Conservation (phyloP, 2,888 invertebrate genomes). For the Cephus sareptanus region DNA sequence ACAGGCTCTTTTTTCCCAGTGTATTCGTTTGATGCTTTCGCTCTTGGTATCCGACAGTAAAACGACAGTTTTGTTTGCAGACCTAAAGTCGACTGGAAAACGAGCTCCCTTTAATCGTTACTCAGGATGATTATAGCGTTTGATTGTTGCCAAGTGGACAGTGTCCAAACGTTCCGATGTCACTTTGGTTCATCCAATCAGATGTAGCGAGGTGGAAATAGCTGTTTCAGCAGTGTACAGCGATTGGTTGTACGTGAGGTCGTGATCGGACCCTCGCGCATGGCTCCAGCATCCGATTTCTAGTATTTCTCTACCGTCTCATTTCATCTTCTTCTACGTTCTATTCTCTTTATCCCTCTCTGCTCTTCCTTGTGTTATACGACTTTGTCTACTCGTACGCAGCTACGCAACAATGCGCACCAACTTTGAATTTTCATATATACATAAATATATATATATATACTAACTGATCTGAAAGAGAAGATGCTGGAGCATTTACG, state of each 20-base stretch:
- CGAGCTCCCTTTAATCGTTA: constrained; percentile 30
- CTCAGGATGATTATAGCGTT: constrained; percentile 37
- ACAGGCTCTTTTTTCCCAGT: background rate
- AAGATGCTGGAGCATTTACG: constrained; percentile 24
- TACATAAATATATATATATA: constrained; percentile 18
- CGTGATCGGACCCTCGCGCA: constrained; percentile 7
- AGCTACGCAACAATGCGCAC: constrained; percentile 7
- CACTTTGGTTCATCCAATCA: constrained; percentile 49
- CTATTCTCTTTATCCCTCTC: constrained; percentile 6
- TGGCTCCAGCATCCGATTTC: background rate
- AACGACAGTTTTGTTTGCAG: background rate
- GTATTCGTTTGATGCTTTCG: background rate
- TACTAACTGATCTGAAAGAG: constrained; percentile 16
- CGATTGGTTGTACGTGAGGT: constrained; percentile 39
- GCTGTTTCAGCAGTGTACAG: constrained; percentile 46
- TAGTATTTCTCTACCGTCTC: background rate
- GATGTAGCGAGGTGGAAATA: constrained; percentile 45
- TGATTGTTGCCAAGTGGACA: constrained; percentile 48
- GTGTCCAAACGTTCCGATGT: constrained; percentile 45
- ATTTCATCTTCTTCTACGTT: constrained; percentile 5
- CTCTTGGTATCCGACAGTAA: background rate
- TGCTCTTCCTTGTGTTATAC: background rate
- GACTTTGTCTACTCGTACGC: background rate
- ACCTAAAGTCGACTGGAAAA: background rate
- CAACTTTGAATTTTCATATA: constrained; percentile 38